Evolutionary conservation across 2,888 invertebrate species (phyloP).

Genomic region (Tipula helvola): DNA sequence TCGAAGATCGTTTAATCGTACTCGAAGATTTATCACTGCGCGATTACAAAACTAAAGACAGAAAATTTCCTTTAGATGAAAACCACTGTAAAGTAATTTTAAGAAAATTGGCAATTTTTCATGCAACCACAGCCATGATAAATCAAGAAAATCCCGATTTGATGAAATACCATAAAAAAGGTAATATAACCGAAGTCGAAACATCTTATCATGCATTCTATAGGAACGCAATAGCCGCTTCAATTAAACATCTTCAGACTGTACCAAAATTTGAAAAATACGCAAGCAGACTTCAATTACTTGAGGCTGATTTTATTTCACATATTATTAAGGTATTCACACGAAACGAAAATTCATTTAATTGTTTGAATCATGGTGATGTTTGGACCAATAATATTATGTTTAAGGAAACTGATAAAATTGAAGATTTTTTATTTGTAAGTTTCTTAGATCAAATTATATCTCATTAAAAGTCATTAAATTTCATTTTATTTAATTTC

Average conservation of each 20-base stretch:
- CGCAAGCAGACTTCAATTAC: slow-evolving; percentile 20
- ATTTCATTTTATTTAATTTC: slow-evolving; percentile 8
- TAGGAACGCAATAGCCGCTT: slow-evolving; percentile 20
- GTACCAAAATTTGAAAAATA: slow-evolving; percentile 20
- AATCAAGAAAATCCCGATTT: slow-evolving; percentile 32
- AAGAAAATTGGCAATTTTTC: slow-evolving; percentile 40
- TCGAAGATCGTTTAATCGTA: slow-evolving; percentile 21
- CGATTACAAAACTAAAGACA: slow-evolving; percentile 38
- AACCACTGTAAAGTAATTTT: slow-evolving; percentile 36
- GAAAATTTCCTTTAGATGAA: slow-evolving; percentile 38
- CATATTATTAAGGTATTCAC: slow-evolving; percentile 24
- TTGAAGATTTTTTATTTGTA: slow-evolving; percentile 31
- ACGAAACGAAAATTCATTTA: slow-evolving; percentile 24
- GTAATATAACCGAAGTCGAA: slow-evolving; percentile 22
- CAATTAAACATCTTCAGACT: slow-evolving; percentile 21
- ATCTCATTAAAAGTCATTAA: not conserved
- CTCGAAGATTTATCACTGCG: slow-evolving; percentile 40
- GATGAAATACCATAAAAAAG: slow-evolving; percentile 22
- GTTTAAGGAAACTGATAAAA: slow-evolving; percentile 29
- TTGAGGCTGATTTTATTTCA: slow-evolving; percentile 21
- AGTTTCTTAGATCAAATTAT: slow-evolving; percentile 17
- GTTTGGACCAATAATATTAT: slow-evolving; percentile 39
- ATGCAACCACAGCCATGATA: slow-evolving; percentile 39
- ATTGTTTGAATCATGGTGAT: slow-evolving; percentile 39
- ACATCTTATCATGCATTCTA: slow-evolving; percentile 24